Base-by-base conservation (phyloP, 2,113 vertebrate species). In the Phylloscopus whistleri region DNA sequence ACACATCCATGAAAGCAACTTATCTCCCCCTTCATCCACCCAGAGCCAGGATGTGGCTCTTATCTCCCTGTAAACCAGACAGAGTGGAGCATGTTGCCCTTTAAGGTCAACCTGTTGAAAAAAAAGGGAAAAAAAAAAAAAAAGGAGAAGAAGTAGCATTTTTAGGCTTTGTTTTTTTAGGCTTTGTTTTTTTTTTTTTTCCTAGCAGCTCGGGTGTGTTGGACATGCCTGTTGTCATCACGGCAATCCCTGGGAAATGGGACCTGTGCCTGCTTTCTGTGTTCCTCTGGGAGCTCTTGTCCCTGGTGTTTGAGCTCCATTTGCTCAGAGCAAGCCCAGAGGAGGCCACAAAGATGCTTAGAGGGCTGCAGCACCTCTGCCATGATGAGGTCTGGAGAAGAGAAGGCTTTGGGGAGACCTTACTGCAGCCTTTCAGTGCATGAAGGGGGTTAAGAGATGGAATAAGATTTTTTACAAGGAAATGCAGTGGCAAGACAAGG, bases 21-120 rank as follows among this genome's bases (percentile, higher is more conserved):
- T 95, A 94, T 95, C 96, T 93, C 68, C 35, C 56, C 60, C 91
- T 93, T 89, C 80, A 90, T 89, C 93, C 96, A 84, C 55, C 79
- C 96, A 95, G 85, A 93, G 75, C 66, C 93, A 93, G 96, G 85
- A 91, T 93, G 64, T 87, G 69, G 68, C 68, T 94, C 35, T 97
- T 96, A 97, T 96, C 96, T 96, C 83, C 52, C 90, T 68, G 35
- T 56, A 94, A 91, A 90, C 35, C 88, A 96, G 93, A 79, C 77
- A 41, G 52, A 90, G 68, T 30, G 64, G 72, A 89, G 68, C 28
- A 19, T 49, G 68, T 56, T 96, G 93, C 82, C 90, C 90, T 94
- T 84, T 88, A 56, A 84, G 72, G 92, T 96, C 92, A 94, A 69
- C 48, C 43, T 74, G 53, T 8, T 80, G 26, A 35, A 43, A 41